Evolutionary conservation across 1,140 invertebrate species (phyloP), one percentile per base, ranked within the genome.

Genomic region (Drosophila athabasca): DNA sequence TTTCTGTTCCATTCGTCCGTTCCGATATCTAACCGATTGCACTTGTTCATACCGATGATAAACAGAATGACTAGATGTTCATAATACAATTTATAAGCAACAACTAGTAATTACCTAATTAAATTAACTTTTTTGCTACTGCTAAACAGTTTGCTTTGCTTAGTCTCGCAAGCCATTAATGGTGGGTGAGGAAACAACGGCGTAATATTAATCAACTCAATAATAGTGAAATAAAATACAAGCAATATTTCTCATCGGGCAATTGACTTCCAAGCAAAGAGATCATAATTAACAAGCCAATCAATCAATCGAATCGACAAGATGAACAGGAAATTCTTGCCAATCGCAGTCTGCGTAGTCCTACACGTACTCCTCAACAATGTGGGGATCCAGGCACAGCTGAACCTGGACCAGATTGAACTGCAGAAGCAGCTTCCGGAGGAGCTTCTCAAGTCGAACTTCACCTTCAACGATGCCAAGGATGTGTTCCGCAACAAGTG

Each of bases 401-500:
- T 85, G 6, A 80, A 68, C 61, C 19, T 84, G 8, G 80, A 84
- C n/a, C 72, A 87, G 13, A 59, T 80, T 3, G 82, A 87, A n/a
- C 43, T 87, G 19, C 71, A 67, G 49, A 62, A 57, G 9, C 84
- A 88, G 50, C 51, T 88, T 6, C 57, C 66, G 6, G 73, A 77
- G 4, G 76, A 68, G 17, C 15, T 74, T 3, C 8, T 55, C 0
- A 76, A 76, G 48, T 46, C 75, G 6, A 88, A 83, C 19, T 62
- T 79, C 2, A 76, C 24, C 24, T 19, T 53, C 8, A 62, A 52
- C 26, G 76, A 88, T 39, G 39, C 66, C 7, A 84, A 79, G 17
- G 87, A 76, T 9, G 44, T 79, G 2, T 17, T 91, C 6, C 76
- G 76, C 43, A 85, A 87, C 9, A 91, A 91, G 57, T 91, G 90